Evolutionary conservation across 2,113 vertebrate species (phyloP).

Genomic region (Sturnus vulgaris): DNA sequence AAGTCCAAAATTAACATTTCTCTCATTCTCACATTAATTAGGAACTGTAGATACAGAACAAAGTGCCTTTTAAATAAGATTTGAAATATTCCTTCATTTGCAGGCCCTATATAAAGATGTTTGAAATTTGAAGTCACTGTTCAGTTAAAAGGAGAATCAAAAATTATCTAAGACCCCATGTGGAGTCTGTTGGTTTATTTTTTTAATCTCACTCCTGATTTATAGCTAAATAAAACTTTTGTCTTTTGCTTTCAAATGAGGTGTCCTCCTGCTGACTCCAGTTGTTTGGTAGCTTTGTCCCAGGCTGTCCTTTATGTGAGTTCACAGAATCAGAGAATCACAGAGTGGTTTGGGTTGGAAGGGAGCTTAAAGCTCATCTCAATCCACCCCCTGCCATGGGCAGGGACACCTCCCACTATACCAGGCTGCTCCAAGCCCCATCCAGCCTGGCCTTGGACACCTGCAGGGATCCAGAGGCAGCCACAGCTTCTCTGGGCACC

Average conservation of each 20-base stretch:
- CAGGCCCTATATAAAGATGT: not conserved
- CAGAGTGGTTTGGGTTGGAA: accelerated
- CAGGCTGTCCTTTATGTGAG: not conserved
- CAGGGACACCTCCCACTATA: accelerated
- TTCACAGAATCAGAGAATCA: not conserved
- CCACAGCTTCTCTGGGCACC: not conserved
- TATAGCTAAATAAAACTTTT: not conserved
- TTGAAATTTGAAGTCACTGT: not conserved
- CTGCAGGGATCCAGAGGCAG: not conserved
- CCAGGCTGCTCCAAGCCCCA: accelerated
- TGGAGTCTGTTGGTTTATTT: not conserved
- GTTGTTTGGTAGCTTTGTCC: not conserved
- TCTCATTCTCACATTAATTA: not conserved
- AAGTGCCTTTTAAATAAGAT: not conserved
- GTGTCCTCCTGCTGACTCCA: not conserved
- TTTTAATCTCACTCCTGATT: not conserved
- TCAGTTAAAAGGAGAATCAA: not conserved
- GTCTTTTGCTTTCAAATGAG: not conserved
- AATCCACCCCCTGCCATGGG: not conserved
- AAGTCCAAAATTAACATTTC: not conserved
- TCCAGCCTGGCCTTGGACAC: not conserved
- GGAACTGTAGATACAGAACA: not conserved
- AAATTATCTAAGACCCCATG: not conserved
- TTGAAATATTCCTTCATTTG: not conserved
- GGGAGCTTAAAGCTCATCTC: not conserved